Evolutionary conservation across 2,888 invertebrate species (phyloP).

Genomic region (Hydraecia micacea): DNA sequence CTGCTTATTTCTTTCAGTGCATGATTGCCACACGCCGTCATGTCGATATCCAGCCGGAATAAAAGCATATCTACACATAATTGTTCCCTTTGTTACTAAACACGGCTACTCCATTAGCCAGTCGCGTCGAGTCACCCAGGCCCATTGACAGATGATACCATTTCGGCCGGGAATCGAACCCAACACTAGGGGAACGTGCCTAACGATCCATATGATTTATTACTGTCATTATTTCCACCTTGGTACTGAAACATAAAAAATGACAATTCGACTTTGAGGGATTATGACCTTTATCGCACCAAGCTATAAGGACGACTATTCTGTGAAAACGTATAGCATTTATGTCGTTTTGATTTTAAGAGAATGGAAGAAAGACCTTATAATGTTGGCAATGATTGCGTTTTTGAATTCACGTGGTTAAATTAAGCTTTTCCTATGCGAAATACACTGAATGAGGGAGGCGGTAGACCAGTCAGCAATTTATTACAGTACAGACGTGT

Average conservation of each 20-base stretch:
- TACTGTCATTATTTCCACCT: conserved; percentile 86
- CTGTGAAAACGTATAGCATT: conserved; percentile 22
- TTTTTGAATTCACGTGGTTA: conserved; percentile 78
- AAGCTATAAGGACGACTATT: conserved; percentile 38
- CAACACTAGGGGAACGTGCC: conserved; percentile 85
- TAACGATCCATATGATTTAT: conserved; percentile 91
- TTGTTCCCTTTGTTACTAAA: conserved; percentile 78
- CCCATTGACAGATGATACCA: conserved; percentile 90
- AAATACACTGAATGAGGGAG: conserved; percentile 23
- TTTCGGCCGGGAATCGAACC: conserved; percentile 89
- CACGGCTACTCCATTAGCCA: conserved; percentile 88
- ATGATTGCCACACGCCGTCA: background rate
- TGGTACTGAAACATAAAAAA: conserved; percentile 78
- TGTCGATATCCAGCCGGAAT: background rate
- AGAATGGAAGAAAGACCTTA: conserved; percentile 68
- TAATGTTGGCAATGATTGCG: conserved; percentile 81
- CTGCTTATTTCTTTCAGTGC: no score
- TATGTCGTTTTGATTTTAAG: conserved; percentile 60
- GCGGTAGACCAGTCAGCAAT: conserved; percentile 7
- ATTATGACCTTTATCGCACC: conserved; percentile 51
- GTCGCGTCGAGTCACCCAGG: conserved; percentile 87
- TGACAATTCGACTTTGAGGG: conserved; percentile 63
- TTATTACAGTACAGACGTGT: background rate
- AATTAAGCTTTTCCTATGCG: conserved; percentile 71
- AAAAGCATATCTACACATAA: conserved; percentile 56